Evolutionary conservation across 2,797 vertebrate species (phyloP).

Genomic region (Hippopotamyrus pictus): DNA sequence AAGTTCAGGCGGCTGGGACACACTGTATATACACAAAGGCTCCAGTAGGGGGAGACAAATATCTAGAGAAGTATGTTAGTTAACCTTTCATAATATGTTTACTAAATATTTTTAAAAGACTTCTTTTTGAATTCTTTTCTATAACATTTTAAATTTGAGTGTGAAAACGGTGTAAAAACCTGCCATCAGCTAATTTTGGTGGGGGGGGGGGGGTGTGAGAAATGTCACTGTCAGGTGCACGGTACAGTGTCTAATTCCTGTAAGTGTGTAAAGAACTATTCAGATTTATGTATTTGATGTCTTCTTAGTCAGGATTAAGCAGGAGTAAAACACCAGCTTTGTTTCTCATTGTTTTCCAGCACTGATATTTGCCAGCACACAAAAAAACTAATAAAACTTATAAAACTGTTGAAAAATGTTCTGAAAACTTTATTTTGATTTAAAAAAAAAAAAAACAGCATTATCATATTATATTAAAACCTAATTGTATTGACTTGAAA

Average conservation of each 20-base stretch:
- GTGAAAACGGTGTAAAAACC: neutral
- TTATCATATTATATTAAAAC: conserved; percentile 56
- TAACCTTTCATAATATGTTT: neutral
- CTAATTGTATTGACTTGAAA: neutral
- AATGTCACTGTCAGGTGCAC: neutral
- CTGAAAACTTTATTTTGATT: conserved; percentile 54
- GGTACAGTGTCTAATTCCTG: neutral
- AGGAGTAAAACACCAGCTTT: neutral
- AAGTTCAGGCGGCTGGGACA: neutral
- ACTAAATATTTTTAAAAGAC: neutral
- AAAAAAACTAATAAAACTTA: neutral
- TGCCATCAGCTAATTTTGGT: neutral
- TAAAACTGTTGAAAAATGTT: conserved; percentile 43
- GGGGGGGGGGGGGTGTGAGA: neutral
- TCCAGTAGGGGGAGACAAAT: neutral
- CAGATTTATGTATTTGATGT: neutral
- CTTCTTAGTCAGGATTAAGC: neutral
- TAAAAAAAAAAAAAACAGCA: conserved; percentile 33
- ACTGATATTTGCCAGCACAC: neutral
- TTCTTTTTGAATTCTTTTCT: neutral
- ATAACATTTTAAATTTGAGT: neutral
- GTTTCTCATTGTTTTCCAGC: neutral
- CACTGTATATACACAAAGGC: neutral
- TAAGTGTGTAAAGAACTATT: neutral
- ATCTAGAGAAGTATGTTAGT: neutral